Conservation (phyloP, 1,140 invertebrate genomes). For the Aphelenchoides besseyi region DNA sequence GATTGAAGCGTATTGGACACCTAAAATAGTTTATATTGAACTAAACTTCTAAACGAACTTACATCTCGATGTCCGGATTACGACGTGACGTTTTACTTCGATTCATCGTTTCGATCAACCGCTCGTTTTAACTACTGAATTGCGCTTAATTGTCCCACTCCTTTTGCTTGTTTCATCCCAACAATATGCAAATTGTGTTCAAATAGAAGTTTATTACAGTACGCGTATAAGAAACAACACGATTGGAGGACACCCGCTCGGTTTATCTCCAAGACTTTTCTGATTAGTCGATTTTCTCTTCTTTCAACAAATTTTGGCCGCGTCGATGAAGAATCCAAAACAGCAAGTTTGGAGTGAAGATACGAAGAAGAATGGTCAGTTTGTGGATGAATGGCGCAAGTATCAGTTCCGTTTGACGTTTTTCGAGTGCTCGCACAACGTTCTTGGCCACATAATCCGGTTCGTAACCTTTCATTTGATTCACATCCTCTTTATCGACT, state of each 20-base stretch:
- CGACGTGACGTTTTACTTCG: too few species aligned
- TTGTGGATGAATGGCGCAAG: slow-evolving; percentile 36
- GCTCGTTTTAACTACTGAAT: too few species aligned
- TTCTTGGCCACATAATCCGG: slow-evolving; percentile 35
- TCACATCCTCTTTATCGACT: slow-evolving; percentile 51
- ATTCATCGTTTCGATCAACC: too few species aligned
- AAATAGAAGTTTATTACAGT: too few species aligned
- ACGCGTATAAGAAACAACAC: too few species aligned
- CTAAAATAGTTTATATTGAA: background rate
- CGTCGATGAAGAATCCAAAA: slow-evolving; percentile 39
- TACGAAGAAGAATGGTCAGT: slow-evolving; percentile 31
- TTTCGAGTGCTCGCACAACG: slow-evolving; percentile 31
- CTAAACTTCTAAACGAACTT: background rate
- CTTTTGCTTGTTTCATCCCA: too few species aligned
- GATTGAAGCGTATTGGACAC: background rate
- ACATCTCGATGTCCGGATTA: background rate
- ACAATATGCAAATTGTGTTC: too few species aligned
- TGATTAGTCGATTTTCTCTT: slow-evolving; percentile 7
- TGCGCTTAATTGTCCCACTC: too few species aligned
- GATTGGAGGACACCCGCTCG: too few species aligned
- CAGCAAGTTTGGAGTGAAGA: slow-evolving; percentile 40
- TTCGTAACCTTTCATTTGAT: slow-evolving; percentile 46
- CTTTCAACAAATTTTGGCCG: slow-evolving; percentile 4
- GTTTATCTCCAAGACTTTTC: too few species aligned
- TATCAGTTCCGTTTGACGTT: slow-evolving; percentile 38